Conservation (phyloP, 2,797 vertebrate genomes). For the Trachurus trachurus region DNA sequence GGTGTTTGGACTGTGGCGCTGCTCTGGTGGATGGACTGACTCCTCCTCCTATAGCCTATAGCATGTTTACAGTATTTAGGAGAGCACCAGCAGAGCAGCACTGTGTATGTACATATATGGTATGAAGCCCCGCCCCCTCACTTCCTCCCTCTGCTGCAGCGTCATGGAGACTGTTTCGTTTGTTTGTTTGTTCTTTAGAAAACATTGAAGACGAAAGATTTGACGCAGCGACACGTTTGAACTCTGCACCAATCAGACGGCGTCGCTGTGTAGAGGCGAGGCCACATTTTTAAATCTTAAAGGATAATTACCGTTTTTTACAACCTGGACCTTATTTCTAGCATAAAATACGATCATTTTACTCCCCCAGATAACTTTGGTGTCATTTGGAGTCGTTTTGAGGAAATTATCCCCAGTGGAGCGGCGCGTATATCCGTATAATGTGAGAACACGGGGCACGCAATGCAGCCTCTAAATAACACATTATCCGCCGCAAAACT, state of each 20-base stretch:
- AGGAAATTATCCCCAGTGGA: too few relatives aligned
- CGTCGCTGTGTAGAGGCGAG: conserved; percentile 5
- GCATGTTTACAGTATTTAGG: conserved; percentile 79
- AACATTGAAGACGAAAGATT: background rate
- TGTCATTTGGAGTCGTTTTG: too few relatives aligned
- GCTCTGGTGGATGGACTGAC: conserved; percentile 27
- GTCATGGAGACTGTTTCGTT: background rate
- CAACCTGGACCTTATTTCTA: too few relatives aligned
- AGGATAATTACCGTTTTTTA: too few relatives aligned
- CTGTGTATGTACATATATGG: conserved; percentile 59
- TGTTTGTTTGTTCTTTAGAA: background rate
- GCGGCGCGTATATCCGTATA: too few relatives aligned
- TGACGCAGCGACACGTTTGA: conserved; percentile 8
- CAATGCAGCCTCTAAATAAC: too few relatives aligned
- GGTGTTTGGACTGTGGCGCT: conserved; percentile 3
- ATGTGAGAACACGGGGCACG: too few relatives aligned
- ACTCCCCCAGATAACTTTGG: too few relatives aligned
- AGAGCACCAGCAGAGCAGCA: conserved; percentile 53
- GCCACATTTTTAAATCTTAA: too few relatives aligned
- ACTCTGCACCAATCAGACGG: conserved; percentile 31
- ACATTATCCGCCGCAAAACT: too few relatives aligned
- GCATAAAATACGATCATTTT: too few relatives aligned
- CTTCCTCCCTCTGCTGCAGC: background rate
- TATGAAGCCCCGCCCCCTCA: background rate
- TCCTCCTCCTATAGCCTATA: conserved; percentile 39